These are phyloP conservation scores for Agapornis roseicollis DNA, from an alignment of 2,113 vertebrate species.

Conservation along the genomic window DNA sequence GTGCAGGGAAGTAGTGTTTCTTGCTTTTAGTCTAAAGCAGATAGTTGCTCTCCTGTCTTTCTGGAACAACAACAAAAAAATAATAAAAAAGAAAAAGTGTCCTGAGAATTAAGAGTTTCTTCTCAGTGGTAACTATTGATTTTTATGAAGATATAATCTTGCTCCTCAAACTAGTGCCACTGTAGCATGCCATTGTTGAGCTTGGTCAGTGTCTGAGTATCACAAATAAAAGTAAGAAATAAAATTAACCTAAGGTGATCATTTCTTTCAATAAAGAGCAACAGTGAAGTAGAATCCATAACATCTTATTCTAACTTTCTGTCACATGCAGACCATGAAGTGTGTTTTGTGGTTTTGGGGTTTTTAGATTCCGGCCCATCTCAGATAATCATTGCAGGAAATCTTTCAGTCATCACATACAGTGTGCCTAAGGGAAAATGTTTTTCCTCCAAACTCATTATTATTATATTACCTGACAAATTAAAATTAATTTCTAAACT, in stretches of 20 bases:
- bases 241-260: not conserved
- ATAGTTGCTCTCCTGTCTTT: conserved; percentile 30
- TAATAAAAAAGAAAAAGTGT: not conserved
- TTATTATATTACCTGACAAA: not conserved
- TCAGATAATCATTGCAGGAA: not conserved
- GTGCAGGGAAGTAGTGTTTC: conserved; percentile 35
- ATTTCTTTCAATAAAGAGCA: not conserved
- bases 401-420: not conserved
- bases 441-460: not conserved
- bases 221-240: not conserved
- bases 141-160: not conserved
- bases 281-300: not conserved
- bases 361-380: not conserved
- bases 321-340: not conserved
- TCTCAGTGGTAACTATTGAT: conserved; percentile 13
- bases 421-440: not conserved
- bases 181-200: not conserved
- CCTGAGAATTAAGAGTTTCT: conserved; percentile 34
- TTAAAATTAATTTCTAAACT: not conserved
- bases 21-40: conserved; percentile 16
- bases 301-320: not conserved
- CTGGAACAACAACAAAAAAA: not conserved
- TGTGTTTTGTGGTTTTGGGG: not conserved
- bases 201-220: not conserved
- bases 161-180: not conserved